Evolutionary conservation across 2,888 invertebrate species (phyloP).

Genomic region (Therioaphis trifolii): DNA sequence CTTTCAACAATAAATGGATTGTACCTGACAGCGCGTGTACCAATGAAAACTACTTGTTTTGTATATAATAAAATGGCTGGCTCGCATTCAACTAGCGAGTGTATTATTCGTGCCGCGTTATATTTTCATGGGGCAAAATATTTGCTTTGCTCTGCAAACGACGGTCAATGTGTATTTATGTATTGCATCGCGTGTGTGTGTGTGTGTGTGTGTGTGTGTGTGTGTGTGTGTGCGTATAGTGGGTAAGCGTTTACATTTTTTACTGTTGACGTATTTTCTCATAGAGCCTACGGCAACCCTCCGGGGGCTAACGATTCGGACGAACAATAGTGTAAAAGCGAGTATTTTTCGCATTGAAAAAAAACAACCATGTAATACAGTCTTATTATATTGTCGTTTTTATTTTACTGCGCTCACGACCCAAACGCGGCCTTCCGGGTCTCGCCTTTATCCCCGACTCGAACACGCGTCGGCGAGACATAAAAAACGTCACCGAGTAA

Average conservation of each 20-base stretch:
- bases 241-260: neutral
- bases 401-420: neutral
- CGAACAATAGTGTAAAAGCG: neutral
- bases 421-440: neutral
- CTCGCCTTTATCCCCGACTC: too few species aligned
- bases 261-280: neutral
- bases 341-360: neutral
- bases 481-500: constrained; percentile 4
- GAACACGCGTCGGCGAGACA: neutral
- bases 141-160: too few species aligned
- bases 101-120: too few species aligned
- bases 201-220: neutral
- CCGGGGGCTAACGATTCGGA: neutral
- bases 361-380: neutral
- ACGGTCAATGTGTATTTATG: too few species aligned
- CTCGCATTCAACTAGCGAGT: too few species aligned
- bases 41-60: neutral
- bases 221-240: neutral
- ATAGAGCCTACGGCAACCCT: neutral
- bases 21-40: neutral
- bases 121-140: too few species aligned
- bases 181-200: too few species aligned
- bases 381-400: neutral
- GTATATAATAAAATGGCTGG: neutral
- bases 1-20: neutral